phyloP scores from a whole-genome alignment of 1,140 invertebrate species.

The Calephelis virginiensis region DNA sequence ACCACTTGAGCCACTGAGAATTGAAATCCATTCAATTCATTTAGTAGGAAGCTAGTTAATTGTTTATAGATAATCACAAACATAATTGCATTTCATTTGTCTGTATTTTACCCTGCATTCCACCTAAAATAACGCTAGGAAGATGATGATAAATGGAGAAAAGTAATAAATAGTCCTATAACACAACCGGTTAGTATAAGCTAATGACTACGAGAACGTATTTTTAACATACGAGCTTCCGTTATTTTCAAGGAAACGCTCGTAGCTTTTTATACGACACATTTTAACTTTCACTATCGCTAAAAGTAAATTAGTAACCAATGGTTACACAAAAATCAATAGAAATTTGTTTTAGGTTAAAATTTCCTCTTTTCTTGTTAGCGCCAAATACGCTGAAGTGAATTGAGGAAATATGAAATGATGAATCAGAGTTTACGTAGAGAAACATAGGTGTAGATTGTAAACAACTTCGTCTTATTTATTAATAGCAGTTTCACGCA shows the following conservation, averaged over 20 bases:
- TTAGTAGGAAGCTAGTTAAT: no score
- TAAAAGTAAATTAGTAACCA: constrained; percentile 7
- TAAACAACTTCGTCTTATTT: not conserved
- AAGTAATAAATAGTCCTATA: no score
- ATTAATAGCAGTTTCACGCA: no score
- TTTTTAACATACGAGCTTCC: not conserved
- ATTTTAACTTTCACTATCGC: constrained; percentile 2
- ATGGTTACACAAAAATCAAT: constrained; percentile 1
- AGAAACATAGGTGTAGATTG: not conserved
- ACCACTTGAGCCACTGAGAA: no score
- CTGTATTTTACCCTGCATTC: no score
- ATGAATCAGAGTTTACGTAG: constrained; percentile 1
- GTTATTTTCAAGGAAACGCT: constrained; percentile 2
- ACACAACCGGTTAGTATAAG: no score
- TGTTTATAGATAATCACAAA: no score
- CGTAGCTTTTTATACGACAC: not conserved
- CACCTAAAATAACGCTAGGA: no score
- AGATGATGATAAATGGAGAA: no score
- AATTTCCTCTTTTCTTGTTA: constrained; percentile 23
- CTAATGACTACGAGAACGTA: not conserved
- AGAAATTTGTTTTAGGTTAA: constrained; percentile 10
- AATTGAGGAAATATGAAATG: constrained; percentile 17
- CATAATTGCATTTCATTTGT: no score
- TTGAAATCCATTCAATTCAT: no score
- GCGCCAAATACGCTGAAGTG: constrained; percentile 19